Base-by-base conservation (phyloP, 2,888 invertebrate genomes). In the Sarcophaga carnaria region DNA sequence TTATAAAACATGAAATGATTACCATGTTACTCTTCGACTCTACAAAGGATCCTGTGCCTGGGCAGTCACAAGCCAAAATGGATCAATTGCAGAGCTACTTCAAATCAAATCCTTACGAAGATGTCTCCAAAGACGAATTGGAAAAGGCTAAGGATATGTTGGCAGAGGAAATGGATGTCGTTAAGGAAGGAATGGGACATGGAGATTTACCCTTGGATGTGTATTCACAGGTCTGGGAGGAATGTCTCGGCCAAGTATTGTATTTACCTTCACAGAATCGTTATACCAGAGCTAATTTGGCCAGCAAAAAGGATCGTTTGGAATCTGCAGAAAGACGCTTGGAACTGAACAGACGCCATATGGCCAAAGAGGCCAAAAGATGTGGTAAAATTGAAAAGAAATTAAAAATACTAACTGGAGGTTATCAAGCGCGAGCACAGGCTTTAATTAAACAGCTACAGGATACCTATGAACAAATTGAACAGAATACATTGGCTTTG, bases 301-400 rank as follows among this genome's bases (percentile, higher is more conserved):
- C 98, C 4, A 97, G 97, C 91, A 99, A 99, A 93, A 99, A 99
- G 92, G 99, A 99, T 93, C 95, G 98, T 66, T 94, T 99, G 78
- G 99, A 99, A 92, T 98, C 98, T 0, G 96, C 97, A 0, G 98
- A 99, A 92, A 98, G 98, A 91, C 95, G 97, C 87, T 94, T 99
- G 59, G 99, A 99, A 93, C 97, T 97, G 92, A 99, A 99, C 93
- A 95, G 99, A 88, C 96, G 95, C 84, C 99, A 99, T 93, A 99
- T 99, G 99, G 97, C 98, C 0, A 97, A 96, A 89, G 98, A 99
- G 93, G 99, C 99, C 0, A 99, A 99, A 93, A 96, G 97, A 83
- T 99, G 99, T 75, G 98, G 98, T 0, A 99, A 99, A 94, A 96
- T 99, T 95, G 99, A 99, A 93, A 99, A 99, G 93, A 99, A 99